Base-by-base conservation (phyloP, 2,797 vertebrate genomes). In the Melanotaenia maccullochi region DNA sequence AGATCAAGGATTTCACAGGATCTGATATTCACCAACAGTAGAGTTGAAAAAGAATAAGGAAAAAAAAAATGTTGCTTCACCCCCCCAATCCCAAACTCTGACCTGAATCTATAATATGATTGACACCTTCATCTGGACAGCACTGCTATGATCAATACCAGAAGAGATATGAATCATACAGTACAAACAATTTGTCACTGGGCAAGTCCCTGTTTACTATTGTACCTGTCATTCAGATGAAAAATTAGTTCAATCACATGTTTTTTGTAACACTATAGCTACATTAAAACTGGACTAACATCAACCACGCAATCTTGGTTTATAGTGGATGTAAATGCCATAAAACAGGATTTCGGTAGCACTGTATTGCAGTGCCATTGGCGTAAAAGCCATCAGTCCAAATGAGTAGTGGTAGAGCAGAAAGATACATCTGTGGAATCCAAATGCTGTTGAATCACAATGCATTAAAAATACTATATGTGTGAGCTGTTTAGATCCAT, bases 361-460 rank as follows among this genome's bases (percentile, higher is more conserved):
- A 59, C 55, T 71, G 44, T 32, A 58, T 8, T 32, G n/a, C 49
- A 51, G 5, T 35, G 32, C 54, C 65, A n/a, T 25, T 35, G 38
- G 42, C 83, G 71, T 52, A 59, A 71, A 71, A 58, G 9, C 58
- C 49, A 36, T 66, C 22, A 42, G 57, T 59, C 25, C 60, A 32
- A 49, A 36, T 62, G 65, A 65, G 52, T 65, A 12, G 44, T 52
- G 24, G 16, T 33, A 6, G 35, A 68, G 40, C 3, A 51, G 24
- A 62, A 67, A 42, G 7, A 56, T 38, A 32, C 30, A 32, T 32
- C 5, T 32, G 30, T 47, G n/a, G 61, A 80, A 88, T 84, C 76
- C 51, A 93, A 90, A 91, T 87, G 87, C 85, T 87, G 88, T 60
- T 55, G 76, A 89, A 85, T 83, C 81, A 84, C 76, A 83, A 75